Base-by-base conservation (phyloP, 2,888 invertebrate species). In the Oligia fasciuncula region DNA sequence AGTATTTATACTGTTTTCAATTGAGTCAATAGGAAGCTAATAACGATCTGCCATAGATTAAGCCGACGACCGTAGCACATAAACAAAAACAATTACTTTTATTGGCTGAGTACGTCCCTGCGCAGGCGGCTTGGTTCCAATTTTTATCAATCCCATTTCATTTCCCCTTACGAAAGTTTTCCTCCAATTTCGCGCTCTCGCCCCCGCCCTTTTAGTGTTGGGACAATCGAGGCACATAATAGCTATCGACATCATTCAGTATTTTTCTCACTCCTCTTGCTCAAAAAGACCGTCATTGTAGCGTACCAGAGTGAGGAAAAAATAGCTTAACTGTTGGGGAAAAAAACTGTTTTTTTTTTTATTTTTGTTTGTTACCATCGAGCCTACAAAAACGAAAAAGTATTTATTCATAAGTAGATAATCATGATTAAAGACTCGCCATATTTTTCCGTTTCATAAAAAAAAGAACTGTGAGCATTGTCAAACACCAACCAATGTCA, bases 141-240 rank as follows among this genome's bases (percentile, higher is more conserved):
- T 97, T 97, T 97, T 97, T 97, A 97, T 96, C 97, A 97, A 97
- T 97, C 96, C 96, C 96, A 96, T 97, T 97, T 96, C 96, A 97
- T 97, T 97, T 97, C 97, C 97, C 95, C 96, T 96, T 94, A 95
- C 96, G 95, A 96, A 97, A 96, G 95, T 96, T 97, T 97, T 96
- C 96, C 96, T 97, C 96, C 96, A 96, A 96, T 97, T 96, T 96
- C 94, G 95, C 93, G 94, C 94, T 93, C 94, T 93, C 93, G 92
- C 93, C 95, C 94, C 94, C 94, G 93, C 94, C 94, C 91, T 84
- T 81, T 80, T 93, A 94, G 94, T 88, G 95, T 79, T 87, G 94
- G 73, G 71, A 73, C 71, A 73, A 60, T 29, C 4, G 11, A 68
- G 11, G 1, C 82, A 87, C 46, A 35, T n/a, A 23, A 49, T 5